These are phyloP conservation scores for Mesaphorura yosii DNA, from an alignment of 1,140 invertebrate genomes.

Conservation along the genomic window DNA sequence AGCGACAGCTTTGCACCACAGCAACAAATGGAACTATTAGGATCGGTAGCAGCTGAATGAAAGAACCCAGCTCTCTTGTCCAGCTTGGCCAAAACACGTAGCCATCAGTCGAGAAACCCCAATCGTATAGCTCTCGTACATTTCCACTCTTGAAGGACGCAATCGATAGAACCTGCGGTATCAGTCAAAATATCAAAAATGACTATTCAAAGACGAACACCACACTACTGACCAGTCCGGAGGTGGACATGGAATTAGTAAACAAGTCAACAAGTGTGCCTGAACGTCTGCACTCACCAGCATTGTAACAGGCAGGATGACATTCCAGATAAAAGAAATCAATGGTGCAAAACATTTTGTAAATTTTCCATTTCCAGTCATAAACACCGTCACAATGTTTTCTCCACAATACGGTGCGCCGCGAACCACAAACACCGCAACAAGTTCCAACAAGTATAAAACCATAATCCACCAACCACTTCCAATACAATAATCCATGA, in stretches of 20 bases:
- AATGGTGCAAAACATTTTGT: slow-evolving; percentile 44
- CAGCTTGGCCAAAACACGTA: slow-evolving; percentile 61
- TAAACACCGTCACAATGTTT: slow-evolving; percentile 58
- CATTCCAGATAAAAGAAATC: slow-evolving; percentile 77
- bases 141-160: slow-evolving; percentile 62
- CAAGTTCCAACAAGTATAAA: slow-evolving; percentile 60
- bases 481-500: slow-evolving; percentile 66
- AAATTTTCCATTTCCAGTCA: slow-evolving; percentile 27
- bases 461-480: slow-evolving; percentile 75
- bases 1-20: slow-evolving; percentile 68
- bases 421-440: slow-evolving; percentile 64
- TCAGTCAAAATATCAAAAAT: too few relatives aligned
- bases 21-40: slow-evolving; percentile 62
- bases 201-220: too few relatives aligned
- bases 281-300: slow-evolving; percentile 48
- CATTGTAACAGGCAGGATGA: slow-evolving; percentile 61
- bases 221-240: too few relatives aligned
- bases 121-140: slow-evolving; percentile 58
- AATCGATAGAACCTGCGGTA: slow-evolving; percentile 59
- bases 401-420: slow-evolving; percentile 74
- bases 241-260: too few relatives aligned
- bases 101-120: slow-evolving; percentile 44
- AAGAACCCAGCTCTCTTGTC: slow-evolving; percentile 60
- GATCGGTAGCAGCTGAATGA: slow-evolving; percentile 63
- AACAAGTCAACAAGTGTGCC: too few relatives aligned